phyloP scores from a whole-genome alignment of 2,888 invertebrate species.

The Dolomedes plantarius region DNA sequence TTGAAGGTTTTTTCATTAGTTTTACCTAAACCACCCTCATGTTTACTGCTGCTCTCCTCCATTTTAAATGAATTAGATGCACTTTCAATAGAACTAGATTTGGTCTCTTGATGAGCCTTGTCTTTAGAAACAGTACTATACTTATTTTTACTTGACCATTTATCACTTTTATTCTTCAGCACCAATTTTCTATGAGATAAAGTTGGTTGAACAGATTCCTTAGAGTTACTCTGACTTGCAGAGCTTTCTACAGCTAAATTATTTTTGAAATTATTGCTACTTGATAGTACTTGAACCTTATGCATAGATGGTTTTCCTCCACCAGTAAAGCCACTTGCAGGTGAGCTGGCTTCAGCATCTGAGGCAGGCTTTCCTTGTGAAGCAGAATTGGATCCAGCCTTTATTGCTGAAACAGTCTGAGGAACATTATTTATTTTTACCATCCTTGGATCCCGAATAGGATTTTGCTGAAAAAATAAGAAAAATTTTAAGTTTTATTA shows the following conservation, averaged over 20 bases:
- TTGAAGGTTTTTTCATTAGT: background rate
- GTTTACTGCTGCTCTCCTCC: background rate
- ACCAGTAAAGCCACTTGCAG: no score
- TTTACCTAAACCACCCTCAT: background rate
- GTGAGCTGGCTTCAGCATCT: no score
- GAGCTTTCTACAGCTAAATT: background rate
- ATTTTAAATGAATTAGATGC: background rate
- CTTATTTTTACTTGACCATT: background rate
- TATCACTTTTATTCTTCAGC: background rate
- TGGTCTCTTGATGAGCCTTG: background rate
- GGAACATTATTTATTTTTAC: background rate
- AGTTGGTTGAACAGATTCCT: background rate
- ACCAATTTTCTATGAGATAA: background rate
- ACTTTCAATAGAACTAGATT: background rate
- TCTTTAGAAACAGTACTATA: background rate
- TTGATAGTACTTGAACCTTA: background rate
- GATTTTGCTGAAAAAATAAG: background rate
- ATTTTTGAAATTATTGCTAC: background rate
- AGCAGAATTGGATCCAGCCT: background rate
- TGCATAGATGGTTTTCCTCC: background rate
- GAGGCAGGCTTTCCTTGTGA: background rate
- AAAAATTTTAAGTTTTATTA: no score
- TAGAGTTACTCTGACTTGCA: no score
- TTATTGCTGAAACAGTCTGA: background rate
- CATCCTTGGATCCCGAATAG: constrained; percentile 21